A percentile compares a stretch with the other conserved stretches of the same genome.
phyloP scores from a whole-genome alignment of 1,140 invertebrate species.

The Drosophila lini region DNA sequence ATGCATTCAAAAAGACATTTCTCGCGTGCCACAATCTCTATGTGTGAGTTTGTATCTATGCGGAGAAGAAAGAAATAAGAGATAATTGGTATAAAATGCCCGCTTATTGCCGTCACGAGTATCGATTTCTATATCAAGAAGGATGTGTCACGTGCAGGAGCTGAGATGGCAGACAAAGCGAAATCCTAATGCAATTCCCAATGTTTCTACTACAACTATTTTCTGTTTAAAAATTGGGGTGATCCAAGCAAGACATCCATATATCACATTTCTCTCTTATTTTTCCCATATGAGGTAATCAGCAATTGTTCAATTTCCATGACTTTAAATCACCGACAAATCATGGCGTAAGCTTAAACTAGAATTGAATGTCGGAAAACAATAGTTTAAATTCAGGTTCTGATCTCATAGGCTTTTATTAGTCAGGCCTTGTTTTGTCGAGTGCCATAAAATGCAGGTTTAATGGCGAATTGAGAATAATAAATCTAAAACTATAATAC shows the following conservation, averaged over 20 bases:
- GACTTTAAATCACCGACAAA: conserved; percentile 6
- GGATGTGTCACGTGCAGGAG: conserved; percentile 74
- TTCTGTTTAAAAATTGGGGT: neutral
- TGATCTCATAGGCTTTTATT: conserved; percentile 30
- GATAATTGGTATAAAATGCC: conserved; percentile 79
- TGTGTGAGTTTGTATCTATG: conserved; percentile 25
- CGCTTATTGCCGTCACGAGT: conserved; percentile 77
- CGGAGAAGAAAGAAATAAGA: conserved; percentile 43
- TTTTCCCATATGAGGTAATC: conserved; percentile 12
- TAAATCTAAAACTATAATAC: neutral
- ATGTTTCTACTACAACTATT: conserved; percentile 14
- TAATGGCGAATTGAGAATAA: neutral
- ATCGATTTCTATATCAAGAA: conserved; percentile 75
- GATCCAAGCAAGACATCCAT: conserved; percentile 1
- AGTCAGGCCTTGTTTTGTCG: conserved; percentile 5
- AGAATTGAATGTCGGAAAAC: conserved; percentile 11
- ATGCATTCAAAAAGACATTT: conserved; percentile 67
- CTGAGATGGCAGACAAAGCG: conserved; percentile 33
- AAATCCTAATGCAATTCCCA: conserved; percentile 30
- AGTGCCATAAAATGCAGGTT: conserved; percentile 8
- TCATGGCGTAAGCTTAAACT: conserved; percentile 16
- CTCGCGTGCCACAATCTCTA: conserved; percentile 50
- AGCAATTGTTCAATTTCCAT: conserved; percentile 25
- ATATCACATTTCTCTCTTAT: neutral
- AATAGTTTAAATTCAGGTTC: conserved; percentile 15